Conservation (phyloP, 2,113 vertebrate genomes). For the Microtus oregoni region DNA sequence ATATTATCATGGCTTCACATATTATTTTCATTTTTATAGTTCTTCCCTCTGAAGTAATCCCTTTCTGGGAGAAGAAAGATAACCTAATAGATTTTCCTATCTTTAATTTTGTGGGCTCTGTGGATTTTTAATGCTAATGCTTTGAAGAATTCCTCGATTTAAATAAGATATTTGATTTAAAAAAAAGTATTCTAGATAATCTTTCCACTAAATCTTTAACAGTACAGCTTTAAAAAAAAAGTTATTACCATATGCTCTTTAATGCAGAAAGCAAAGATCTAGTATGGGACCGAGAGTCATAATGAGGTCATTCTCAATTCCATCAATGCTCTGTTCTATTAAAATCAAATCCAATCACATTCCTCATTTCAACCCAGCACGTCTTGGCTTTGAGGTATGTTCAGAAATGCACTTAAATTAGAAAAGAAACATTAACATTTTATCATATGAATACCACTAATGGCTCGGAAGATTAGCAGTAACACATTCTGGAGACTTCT, state of each 20-base stretch:
- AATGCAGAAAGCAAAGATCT: constrained; percentile 82
- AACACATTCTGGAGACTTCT: constrained; percentile 72
- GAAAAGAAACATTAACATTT: constrained; percentile 85
- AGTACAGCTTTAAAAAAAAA: constrained; percentile 71
- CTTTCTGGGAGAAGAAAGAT: constrained; percentile 70
- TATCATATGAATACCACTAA: constrained; percentile 84
- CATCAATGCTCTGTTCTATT: constrained; percentile 83
- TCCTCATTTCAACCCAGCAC: constrained; percentile 84
- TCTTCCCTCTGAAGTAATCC: constrained; percentile 65
- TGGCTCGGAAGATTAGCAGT: constrained; percentile 76
- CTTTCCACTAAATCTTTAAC: constrained; percentile 77
- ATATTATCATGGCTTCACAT: constrained; percentile 65
- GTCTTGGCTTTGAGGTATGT: constrained; percentile 85
- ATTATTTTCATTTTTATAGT: constrained; percentile 71
- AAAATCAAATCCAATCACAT: constrained; percentile 83
- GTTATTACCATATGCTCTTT: constrained; percentile 81
- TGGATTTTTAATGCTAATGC: constrained; percentile 80
- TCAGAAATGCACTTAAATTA: constrained; percentile 86
- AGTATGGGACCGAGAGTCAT: constrained; percentile 74
- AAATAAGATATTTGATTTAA: constrained; percentile 80
- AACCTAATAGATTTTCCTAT: constrained; percentile 80
- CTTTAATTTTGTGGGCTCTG: constrained; percentile 75
- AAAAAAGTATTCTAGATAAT: constrained; percentile 47
- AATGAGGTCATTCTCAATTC: constrained; percentile 83
- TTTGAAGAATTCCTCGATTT: constrained; percentile 81